Evolutionary conservation across 2,113 vertebrate genomes (phyloP), one percentile per base, ranked within the genome.

Genomic region (Thalassoma bifasciatum): DNA sequence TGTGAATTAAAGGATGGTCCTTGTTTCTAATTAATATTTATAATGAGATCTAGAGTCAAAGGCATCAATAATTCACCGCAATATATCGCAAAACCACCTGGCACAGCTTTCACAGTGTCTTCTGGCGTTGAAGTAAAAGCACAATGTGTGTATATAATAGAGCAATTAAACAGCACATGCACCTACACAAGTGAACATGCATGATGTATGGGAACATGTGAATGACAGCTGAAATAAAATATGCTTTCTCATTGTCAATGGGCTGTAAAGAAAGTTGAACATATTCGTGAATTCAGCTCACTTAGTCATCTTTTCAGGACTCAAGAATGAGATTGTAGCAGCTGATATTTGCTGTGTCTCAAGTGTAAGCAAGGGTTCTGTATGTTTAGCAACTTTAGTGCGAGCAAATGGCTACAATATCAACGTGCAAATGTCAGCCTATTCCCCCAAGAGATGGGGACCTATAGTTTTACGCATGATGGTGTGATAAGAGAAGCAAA

Each of bases 351-450:
- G 61, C 78, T 2, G 52, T 54, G 69, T 81, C 85, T 82, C 58
- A 80, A 82, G 79, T 71, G 72, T 58, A 82, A 61, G 73, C 59
- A 38, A 81, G 34, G 34, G 62, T 64, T 86, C 67, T 83, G 86
- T 86, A 67, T 84, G 84, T 82, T 70, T 51, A 72, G 81, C 49
- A 64, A 66, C 67, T 83, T 87, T 40, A 86, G 76, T 63, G 40
- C 56, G 66, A 77, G 80, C 65, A 85, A 87, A 89, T 85, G 73
- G 83, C 73, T 64, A 89, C 83, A 88, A 88, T 84, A 86, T 88
- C 77, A 80, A 66, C 72, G 66, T 37, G 71, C 71, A 91, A 89
- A 92, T 91, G 90, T 86, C 87, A 91, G 64, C 58, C 76, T 69
- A 34, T 76, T 81, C 84, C 75, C 70, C 1, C 1, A 72, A 72